A percentile compares a stretch with the other conserved stretches of the same genome.
Conservation (phyloP, 2,888 invertebrate species). For the Epistrophe eligans region DNA sequence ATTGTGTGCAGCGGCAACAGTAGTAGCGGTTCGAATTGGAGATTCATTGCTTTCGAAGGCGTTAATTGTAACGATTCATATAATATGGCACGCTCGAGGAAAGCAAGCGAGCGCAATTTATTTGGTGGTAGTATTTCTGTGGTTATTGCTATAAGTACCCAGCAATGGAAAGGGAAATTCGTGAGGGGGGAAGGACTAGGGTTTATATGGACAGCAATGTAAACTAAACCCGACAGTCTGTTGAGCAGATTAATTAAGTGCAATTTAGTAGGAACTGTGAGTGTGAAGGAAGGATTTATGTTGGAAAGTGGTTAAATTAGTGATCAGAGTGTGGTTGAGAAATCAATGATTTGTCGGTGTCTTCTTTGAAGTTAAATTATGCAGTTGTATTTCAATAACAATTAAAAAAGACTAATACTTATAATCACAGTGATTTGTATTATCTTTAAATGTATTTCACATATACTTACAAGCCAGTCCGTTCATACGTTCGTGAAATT, state of each 20-base stretch:
- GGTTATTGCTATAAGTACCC: slow-evolving; percentile 19
- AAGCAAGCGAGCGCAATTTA: slow-evolving; percentile 51
- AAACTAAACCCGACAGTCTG: slow-evolving; percentile 54
- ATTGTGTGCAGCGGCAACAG: slow-evolving; percentile 32
- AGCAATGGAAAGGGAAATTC: neutral
- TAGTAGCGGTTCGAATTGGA: slow-evolving; percentile 37
- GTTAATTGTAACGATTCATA: slow-evolving; percentile 75
- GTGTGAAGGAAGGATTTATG: slow-evolving; percentile 66
- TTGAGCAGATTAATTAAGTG: slow-evolving; percentile 70
- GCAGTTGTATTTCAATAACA: slow-evolving; percentile 11
- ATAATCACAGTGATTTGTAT: too few relatives aligned
- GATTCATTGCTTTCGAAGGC: slow-evolving; percentile 73
- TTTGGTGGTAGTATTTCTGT: slow-evolving; percentile 52
- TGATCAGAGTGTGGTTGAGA: slow-evolving; percentile 28
- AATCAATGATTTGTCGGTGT: slow-evolving; percentile 60
- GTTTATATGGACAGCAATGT: neutral
- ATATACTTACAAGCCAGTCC: too few relatives aligned
- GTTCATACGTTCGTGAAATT: too few relatives aligned
- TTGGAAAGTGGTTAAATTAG: slow-evolving; percentile 49
- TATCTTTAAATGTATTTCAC: too few relatives aligned
- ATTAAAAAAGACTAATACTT: neutral
- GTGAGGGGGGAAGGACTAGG: too few relatives aligned
- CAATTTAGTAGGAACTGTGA: slow-evolving; percentile 68
- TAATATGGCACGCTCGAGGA: slow-evolving; percentile 51
- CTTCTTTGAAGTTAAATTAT: neutral